Evolutionary conservation across 2,888 invertebrate genomes (phyloP), one percentile per base, ranked within the genome.

Genomic region (Charanyca ferruginea): DNA sequence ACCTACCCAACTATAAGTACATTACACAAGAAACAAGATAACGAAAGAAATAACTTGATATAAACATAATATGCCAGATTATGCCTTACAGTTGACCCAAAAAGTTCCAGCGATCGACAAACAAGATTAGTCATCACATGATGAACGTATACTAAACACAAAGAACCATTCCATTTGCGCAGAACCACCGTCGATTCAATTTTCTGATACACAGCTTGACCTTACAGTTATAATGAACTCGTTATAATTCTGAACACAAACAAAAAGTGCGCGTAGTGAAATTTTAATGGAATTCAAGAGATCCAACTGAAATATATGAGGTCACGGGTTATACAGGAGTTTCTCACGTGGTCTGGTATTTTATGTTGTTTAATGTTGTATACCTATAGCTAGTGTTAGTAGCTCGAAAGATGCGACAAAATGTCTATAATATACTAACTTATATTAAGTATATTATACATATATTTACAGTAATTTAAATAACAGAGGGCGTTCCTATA

Each of bases 141-240:
- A 51, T 58, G n/a, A n/a, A n/a, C 11, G 51, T 55, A n/a, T 51
- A 25, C 28, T 58, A 52, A 28, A 49, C 23, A 55, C 53, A 57
- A 67, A 62, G 47, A 60, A 60, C 41, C 48, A n/a, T 49, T 58
- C 42, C 28, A 79, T 74, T 69, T 60, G 20, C 63, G 51, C 47
- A 61, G 51, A 54, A 45, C 42, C 9, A n/a, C 16, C 41, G 38
- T 59, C 23, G 42, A 71, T 48, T 59, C 54, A 66, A 61, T 52
- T 70, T 48, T 25, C 28, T 59, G 76, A 64, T 79, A 79, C 60
- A 73, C 81, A 68, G 7, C 44, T 70, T 74, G 67, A 79, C 81
- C 74, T 79, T 64, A 55, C 11, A 42, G 57, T 64, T 62, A 53
- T 66, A 70, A 70, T 67, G 66, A 68, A 64, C 70, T 64, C 71